These are phyloP conservation scores for Sylvicapra grimmia DNA, from an alignment of 2,113 vertebrate species.

Conservation along the genomic window DNA sequence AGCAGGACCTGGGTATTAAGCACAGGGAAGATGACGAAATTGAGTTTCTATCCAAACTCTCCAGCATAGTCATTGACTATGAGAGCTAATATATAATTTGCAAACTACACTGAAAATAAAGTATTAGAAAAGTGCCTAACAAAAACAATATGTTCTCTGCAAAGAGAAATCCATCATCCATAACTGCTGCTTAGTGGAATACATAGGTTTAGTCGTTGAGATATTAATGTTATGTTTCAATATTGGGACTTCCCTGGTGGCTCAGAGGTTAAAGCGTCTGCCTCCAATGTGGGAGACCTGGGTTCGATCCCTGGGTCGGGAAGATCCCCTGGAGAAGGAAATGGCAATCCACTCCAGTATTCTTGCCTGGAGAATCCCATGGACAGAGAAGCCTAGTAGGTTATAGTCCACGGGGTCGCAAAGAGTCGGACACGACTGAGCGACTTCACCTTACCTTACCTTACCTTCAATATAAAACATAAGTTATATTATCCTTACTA, in stretches of 20 bases:
- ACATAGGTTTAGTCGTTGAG: background rate
- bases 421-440: too few species aligned
- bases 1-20: background rate
- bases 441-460: too few species aligned
- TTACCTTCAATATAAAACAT: background rate
- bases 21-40: background rate
- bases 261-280: too few species aligned
- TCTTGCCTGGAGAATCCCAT: too few species aligned
- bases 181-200: background rate
- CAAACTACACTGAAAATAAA: background rate
- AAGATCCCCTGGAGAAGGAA: too few species aligned
- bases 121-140: background rate
- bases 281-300: too few species aligned
- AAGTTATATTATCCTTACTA: background rate
- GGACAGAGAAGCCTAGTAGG: too few species aligned
- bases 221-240: background rate
- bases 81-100: background rate
- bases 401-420: too few species aligned
- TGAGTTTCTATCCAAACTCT: background rate
- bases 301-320: too few species aligned
- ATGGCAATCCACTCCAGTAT: too few species aligned
- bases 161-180: slow-evolving; percentile 17
- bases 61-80: background rate
- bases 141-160: slow-evolving; percentile 35
- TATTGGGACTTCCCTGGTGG: too few species aligned